Evolutionary conservation across 1,140 invertebrate species (phyloP).

Genomic region (Atopsyche davidsoni): DNA sequence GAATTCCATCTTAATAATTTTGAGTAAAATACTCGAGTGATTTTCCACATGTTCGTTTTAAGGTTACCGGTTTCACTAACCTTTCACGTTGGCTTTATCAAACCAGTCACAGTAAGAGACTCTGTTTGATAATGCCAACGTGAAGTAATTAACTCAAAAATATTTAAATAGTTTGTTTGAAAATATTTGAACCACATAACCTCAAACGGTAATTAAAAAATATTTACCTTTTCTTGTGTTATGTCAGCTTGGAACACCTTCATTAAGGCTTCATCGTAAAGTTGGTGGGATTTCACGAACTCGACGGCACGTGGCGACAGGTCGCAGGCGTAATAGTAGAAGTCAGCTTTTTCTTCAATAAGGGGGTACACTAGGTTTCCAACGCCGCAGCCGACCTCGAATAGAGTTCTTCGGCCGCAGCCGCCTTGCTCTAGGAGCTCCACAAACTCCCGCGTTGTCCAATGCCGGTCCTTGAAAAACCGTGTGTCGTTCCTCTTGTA

Average conservation of each 20-base stretch:
- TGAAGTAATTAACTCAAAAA: too few relatives aligned
- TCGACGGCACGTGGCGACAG: slow-evolving; percentile 87
- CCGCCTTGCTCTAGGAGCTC: slow-evolving; percentile 59
- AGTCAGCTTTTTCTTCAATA: slow-evolving; percentile 67
- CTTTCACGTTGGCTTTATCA: too few relatives aligned
- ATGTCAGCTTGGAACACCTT: slow-evolving; percentile 1
- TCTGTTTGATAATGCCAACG: too few relatives aligned
- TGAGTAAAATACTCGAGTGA: too few relatives aligned
- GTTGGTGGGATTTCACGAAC: slow-evolving; percentile 66
- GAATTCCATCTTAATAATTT: too few relatives aligned
- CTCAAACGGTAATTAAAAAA: too few relatives aligned
- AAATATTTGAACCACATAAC: too few relatives aligned
- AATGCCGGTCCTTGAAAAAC: slow-evolving; percentile 97
- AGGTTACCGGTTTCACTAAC: too few relatives aligned
- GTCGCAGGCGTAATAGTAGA: slow-evolving; percentile 88
- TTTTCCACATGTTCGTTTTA: too few relatives aligned
- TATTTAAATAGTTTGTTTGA: too few relatives aligned
- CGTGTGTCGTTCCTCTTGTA: slow-evolving; percentile 88
- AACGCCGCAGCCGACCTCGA: slow-evolving; percentile 96
- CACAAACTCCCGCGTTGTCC: slow-evolving; percentile 91
- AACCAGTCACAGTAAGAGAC: too few relatives aligned
- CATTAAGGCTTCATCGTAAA: slow-evolving; percentile 46
- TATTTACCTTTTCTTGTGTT: background rate
- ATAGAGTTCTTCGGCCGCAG: slow-evolving; percentile 40
- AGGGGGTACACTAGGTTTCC: slow-evolving; percentile 96